Base-by-base conservation (phyloP, 2,888 invertebrate genomes). In the Tricholauxania praeusta region DNA sequence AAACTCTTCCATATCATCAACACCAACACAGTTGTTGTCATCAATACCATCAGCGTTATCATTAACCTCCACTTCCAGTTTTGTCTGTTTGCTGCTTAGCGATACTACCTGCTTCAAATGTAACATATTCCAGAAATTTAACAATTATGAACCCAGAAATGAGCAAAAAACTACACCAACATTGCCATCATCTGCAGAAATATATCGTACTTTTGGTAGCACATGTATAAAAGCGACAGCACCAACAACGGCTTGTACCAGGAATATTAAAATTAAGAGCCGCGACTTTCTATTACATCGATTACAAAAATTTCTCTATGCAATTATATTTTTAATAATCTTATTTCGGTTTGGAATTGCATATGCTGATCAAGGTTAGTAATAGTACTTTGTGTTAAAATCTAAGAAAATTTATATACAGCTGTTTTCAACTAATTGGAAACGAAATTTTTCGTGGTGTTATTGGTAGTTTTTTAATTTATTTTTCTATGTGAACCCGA, bases 301-400 rank as follows among this genome's bases (percentile, higher is more conserved):
- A 49, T 49, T 57, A 28, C 48, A 68, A 47, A 15, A 28, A 22
- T 12, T 60, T 14, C 28, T 57, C 12, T 47, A 32, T 66, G 60
- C 48, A 48, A 51, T 78, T 14, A 47, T 72, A 70, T 71, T 75
- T 72, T 65, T 76, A 60, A 74, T 77, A 72, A 64, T 77, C 49
- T 68, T 73, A 71, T 72, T 75, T 72, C 75, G 75, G 60, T 73
- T 78, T 48, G 70, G 72, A 14, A 62, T 74, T 57, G 74, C 72
- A 53, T 67, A 73, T 32, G 75, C 76, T 63, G 78, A 79, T 76
- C 78, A 79, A 74, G 78, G 78, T 78, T 76, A 75, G 47, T 62
- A 22, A 17, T 39, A 52, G 55, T 49, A 55, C 7, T 32, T n/a
- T n/a, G n/a, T n/a, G n/a, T n/a, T n/a, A n/a, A n/a, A n/a, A n/a